Base-by-base conservation (phyloP, 2,888 invertebrate genomes). In the Plagiodera versicolora region DNA sequence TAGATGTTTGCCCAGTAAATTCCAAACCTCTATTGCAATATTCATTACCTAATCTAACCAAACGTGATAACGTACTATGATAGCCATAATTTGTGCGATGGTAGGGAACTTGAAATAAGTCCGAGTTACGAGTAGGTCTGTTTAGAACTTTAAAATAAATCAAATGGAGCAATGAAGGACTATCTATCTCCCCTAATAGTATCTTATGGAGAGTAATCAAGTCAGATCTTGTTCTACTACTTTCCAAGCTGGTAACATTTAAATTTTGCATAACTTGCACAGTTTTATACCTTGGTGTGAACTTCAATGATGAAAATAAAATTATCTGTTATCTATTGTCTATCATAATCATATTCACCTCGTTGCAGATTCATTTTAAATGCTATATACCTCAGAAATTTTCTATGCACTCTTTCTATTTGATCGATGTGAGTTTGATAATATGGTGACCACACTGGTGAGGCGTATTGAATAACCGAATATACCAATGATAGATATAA, bases 371-470 rank as follows among this genome's bases (percentile, higher is more conserved):
- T 48, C 11, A 48, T 48, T 48, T 20, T 6, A 24, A 24, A 48
- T 24, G 48, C 11, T 48, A n/a, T 48, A 48, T 24, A 24, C 24
- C 24, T n/a, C 20, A 24, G 48, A 20, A 19, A 48, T 48, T 48
- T 20, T 48, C 47, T 47, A 47, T 47, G 47, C 18, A 9, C 46
- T 46, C 16, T 46, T 46, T 46, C 46, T 46, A 24, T 14, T 1
- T 46, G 46, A 46, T 46, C 47, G 20, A 48, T 48, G 48, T 20
- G 48, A 39, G 48, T 20, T 48, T 48, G 20, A 24, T 48, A 48
- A 48, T 48, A 24, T 48, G 18, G 18, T 48, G 48, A 48, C 48
- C 48, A 48, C 24, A 48, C 24, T 48, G 48, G 39, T 39, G 39
- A 39, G 39, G 11, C 39, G 39, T 9, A n/a, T 39, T 39, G 39